Evolutionary conservation across 2,888 invertebrate genomes (phyloP), one percentile per base, ranked within the genome.

Genomic region (Neuroscelio doddi): DNA sequence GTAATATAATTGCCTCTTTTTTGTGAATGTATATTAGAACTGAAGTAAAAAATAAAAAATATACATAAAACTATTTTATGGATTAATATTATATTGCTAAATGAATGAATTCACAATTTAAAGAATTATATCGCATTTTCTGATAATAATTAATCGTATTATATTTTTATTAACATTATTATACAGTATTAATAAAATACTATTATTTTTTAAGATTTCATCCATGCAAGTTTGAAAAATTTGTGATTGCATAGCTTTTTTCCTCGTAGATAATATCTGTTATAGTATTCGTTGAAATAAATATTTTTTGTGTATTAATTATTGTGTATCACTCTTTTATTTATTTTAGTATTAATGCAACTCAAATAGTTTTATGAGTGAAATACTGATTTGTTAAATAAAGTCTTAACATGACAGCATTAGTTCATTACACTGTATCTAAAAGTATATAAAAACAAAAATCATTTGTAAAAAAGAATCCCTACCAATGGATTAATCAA

Each of bases 401-500:
- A n/a, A n/a, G n/a, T n/a, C n/a, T n/a, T n/a, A n/a, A n/a, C n/a
- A n/a, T n/a, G n/a, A n/a, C n/a, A n/a, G n/a, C n/a, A n/a, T n/a
- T 12, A 17, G 7, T 41, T 9, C 7, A 9, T 12, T 1, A 41
- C 3, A 7, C 10, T 1, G 3, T 24, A n/a, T 24, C n/a, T 41
- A 4, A 8, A 4, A 41, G 10, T 41, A 2, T 8, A 5, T 24
- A 21, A 5, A 45, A 9, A 2, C 30, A 7, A 10, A 45, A 45
- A 29, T 5, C 27, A n/a, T n/a, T 45, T 27, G 14, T 1, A 15
- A 10, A 42, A 24, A 10, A 26, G 26, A 24, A 12, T 8, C 38
- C 68, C 61, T 87, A 94, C 94, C 87, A 93, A 90, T 55, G 94
- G 94, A 36, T 93, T 91, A 26, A 94, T 94, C 68, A 95, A 86